Percentiles rank a stretch among this genome's conserved stretches.
These are phyloP conservation scores for Phenganax marumi DNA, from an alignment of 92 coral and sea anemone genomes.

Conservation along the genomic window DNA sequence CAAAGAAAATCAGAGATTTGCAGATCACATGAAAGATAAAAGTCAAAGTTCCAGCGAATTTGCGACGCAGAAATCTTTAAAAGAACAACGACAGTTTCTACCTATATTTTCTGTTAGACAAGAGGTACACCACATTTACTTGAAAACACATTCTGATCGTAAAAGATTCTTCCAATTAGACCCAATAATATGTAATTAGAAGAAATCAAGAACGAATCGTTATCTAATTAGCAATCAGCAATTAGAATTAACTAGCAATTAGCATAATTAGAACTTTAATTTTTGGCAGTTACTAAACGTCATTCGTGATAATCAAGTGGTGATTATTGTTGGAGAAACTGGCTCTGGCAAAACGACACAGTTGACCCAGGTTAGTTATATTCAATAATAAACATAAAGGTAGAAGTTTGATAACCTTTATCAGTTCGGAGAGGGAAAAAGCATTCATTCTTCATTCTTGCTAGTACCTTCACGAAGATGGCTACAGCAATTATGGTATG, in stretches of 20 bases:
- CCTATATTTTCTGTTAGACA: conserved; percentile 95
- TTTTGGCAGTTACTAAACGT: conserved; percentile 72
- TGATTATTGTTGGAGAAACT: conserved; percentile 95
- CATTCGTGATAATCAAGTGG: conserved; percentile 98
- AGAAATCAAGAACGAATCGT: too few species aligned
- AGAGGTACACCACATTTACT: conserved; percentile 56
- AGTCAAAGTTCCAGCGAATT: conserved; percentile 89
- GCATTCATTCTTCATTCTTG: background rate
- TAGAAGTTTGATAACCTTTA: background rate
- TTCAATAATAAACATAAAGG: background rate
- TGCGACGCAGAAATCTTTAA: conserved; percentile 79
- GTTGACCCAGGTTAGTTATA: conserved; percentile 72
- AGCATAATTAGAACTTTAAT: background rate
- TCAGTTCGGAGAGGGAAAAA: background rate
- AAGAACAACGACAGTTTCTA: conserved; percentile 80
- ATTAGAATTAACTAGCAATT: background rate
- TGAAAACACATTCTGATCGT: too few species aligned
- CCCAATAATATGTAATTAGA: too few species aligned
- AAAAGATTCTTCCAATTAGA: too few species aligned
- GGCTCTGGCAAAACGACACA: conserved; percentile 99
- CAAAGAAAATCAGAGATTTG: conserved; percentile 87
- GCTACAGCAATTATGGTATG: conserved; percentile 96
- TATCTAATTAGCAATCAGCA: too few species aligned
- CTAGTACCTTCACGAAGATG: conserved; percentile 98
- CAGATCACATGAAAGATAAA: conserved; percentile 88